A percentile compares a stretch with the other conserved stretches of the same genome.
phyloP scores from a whole-genome alignment of 1,140 invertebrate species.

The Elymnias hypermnestra region DNA sequence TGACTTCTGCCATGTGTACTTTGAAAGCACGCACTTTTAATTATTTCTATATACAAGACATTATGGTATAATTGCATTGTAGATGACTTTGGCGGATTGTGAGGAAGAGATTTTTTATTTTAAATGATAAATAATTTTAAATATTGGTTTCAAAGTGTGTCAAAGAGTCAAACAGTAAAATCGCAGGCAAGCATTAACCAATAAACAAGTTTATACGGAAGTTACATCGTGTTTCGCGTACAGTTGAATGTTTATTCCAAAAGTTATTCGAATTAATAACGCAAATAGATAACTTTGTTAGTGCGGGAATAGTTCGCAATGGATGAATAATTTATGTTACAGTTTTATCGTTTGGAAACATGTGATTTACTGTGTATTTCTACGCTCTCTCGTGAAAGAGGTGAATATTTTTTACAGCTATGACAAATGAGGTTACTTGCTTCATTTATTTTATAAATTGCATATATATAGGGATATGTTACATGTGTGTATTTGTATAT shows the following conservation, averaged over 20 bases:
- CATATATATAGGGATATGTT: no score
- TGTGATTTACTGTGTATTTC: slow-evolving; percentile 18
- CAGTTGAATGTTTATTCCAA: slow-evolving; percentile 18
- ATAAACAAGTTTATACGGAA: slow-evolving; percentile 9
- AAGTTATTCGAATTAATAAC: slow-evolving; percentile 24
- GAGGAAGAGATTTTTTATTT: no score
- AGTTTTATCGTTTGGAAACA: slow-evolving; percentile 24
- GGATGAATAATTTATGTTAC: slow-evolving; percentile 26
- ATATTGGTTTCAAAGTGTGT: background rate
- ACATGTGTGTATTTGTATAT: no score
- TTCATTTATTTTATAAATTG: no score
- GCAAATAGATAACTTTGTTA: slow-evolving; percentile 19
- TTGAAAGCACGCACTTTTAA: no score
- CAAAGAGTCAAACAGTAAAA: background rate
- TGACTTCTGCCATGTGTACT: no score
- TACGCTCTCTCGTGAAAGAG: background rate
- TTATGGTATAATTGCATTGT: no score
- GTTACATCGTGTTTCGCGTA: slow-evolving; percentile 11
- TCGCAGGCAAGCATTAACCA: slow-evolving; percentile 3
- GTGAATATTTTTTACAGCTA: background rate
- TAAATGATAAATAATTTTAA: background rate
- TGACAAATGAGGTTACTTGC: no score
- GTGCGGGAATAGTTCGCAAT: slow-evolving; percentile 11
- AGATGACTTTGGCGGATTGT: no score
- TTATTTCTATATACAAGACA: no score